Base-by-base conservation (phyloP, 2,888 invertebrate species). In the Carterocephalus palaemon region DNA sequence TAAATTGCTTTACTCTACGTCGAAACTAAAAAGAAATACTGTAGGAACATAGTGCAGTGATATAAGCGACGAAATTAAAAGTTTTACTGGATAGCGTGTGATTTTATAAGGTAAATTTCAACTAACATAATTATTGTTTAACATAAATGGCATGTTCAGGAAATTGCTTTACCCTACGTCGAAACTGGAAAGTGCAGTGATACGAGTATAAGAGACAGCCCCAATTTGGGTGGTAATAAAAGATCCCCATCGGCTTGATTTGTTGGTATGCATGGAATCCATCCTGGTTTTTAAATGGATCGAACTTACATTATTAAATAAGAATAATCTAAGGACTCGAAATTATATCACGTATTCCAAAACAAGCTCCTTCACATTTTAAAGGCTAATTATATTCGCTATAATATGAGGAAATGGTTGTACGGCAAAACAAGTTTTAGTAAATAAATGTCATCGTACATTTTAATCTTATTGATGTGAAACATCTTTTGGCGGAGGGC, bases 41-140 rank as follows among this genome's bases (percentile, higher is more conserved):
- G n/a, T n/a, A n/a, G n/a, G n/a, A n/a, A n/a, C n/a, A n/a, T n/a
- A n/a, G n/a, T n/a, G n/a, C n/a, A n/a, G n/a, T n/a, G n/a, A n/a
- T n/a, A n/a, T n/a, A n/a, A n/a, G n/a, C 1, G 54, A 56, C 0
- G 73, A 76, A 53, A 37, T 64, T 3, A 24, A 23, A 32, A 1
- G 9, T 4, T 48, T 45, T 1, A 32, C 13, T 2, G 48, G 46
- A 43, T 49, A 47, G 31, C 1, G 7, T 16, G 4, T 29, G 13
- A 9, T 17, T 19, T 4, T 3, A 10, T 20, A 13, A 40, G 39
- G 39, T 40, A 40, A 40, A n/a, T n/a, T n/a, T n/a, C n/a, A n/a
- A n/a, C n/a, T 19, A 8, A 10, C 12, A 10, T 20, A 20, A 7
- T 33, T 15, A 13, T 16, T n/a, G 1, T 10, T 26, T 4, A 1